These are phyloP conservation scores for Suncus etruscus DNA, from an alignment of 2,113 vertebrate genomes.

Conservation along the genomic window DNA sequence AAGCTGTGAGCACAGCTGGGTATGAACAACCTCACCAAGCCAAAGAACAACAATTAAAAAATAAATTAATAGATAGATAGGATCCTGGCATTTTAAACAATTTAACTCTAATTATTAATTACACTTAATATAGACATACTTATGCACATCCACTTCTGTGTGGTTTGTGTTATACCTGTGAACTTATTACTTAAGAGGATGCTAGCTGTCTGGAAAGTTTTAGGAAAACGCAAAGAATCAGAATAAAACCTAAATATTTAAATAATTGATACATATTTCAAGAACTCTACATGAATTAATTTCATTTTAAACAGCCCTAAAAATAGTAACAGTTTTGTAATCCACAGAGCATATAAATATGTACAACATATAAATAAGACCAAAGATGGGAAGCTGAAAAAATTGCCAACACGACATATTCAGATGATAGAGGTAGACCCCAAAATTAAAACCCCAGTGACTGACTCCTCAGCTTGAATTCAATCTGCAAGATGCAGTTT, in stretches of 20 bases:
- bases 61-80: background rate
- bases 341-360: background rate
- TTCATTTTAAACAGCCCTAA: background rate
- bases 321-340: background rate
- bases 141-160: background rate
- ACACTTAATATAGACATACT: background rate
- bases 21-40: no score
- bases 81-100: background rate
- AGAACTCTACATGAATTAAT: background rate
- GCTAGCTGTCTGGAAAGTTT: background rate
- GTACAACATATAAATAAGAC: background rate
- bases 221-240: background rate
- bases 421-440: background rate
- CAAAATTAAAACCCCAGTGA: background rate
- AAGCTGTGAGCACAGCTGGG: no score
- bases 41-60: no score
- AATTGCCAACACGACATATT: background rate
- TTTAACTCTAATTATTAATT: background rate
- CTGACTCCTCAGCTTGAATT: background rate
- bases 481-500: accelerated
- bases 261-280: background rate
- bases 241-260: background rate
- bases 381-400: background rate
- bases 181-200: background rate
- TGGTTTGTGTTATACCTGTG: background rate